Conservation (phyloP, 2,113 vertebrate genomes). For the Hiodon tergisus region DNA sequence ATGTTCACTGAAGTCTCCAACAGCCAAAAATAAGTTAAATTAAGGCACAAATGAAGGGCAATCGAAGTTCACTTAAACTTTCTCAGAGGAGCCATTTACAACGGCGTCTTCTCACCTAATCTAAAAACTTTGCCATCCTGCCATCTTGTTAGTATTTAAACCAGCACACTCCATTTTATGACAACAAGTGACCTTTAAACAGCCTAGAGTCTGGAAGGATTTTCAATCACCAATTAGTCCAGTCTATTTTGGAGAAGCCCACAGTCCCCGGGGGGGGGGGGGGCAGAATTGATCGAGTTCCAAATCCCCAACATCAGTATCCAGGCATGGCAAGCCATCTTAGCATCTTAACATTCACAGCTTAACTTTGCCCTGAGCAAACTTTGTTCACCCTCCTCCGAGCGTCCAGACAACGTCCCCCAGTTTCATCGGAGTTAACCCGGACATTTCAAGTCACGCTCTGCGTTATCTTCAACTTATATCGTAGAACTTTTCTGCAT, state of each 20-base stretch:
- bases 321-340: neutral
- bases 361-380: neutral
- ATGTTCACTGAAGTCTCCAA: no score
- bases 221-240: conserved; percentile 33
- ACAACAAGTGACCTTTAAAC: conserved; percentile 26
- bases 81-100: no score
- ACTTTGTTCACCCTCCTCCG: neutral
- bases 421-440: no score
- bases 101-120: neutral
- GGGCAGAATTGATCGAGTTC: conserved; percentile 14
- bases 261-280: neutral
- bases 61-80: no score
- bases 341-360: neutral
- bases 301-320: conserved; percentile 17
- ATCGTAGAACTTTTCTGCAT: no score
- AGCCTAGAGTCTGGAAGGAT: conserved; percentile 19
- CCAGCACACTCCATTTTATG: conserved; percentile 24
- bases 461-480: no score
- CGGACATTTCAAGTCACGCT: no score
- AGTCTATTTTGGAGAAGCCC: conserved; percentile 23
- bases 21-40: no score
- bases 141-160: conserved; percentile 24
- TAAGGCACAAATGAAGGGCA: no score
- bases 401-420: no score
- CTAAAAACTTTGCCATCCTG: neutral